A percentile compares a stretch with the other conserved stretches of the same genome.
phyloP scores from a whole-genome alignment of 2,888 invertebrate species.

The Camponotus fellah region DNA sequence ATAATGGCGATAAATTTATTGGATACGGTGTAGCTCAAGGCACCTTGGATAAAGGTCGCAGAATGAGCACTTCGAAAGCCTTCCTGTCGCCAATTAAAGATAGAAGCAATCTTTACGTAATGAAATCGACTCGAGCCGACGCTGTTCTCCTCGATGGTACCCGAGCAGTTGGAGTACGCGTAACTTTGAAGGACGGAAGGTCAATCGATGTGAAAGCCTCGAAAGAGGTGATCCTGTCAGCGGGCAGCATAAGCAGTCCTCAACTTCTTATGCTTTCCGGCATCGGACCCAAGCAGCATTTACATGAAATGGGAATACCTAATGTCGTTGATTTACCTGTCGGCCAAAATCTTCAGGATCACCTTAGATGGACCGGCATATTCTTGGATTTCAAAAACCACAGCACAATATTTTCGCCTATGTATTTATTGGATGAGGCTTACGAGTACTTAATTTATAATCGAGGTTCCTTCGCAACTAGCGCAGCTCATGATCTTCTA shows the following conservation, averaged over 20 bases:
- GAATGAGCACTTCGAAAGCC: constrained; percentile 86
- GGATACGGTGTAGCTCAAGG: constrained; percentile 87
- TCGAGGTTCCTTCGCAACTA: constrained; percentile 85
- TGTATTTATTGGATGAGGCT: constrained; percentile 69
- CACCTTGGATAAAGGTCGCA: constrained; percentile 84
- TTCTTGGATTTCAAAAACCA: constrained; percentile 68
- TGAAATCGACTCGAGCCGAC: constrained; percentile 88
- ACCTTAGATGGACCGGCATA: constrained; percentile 82
- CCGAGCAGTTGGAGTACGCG: constrained; percentile 86
- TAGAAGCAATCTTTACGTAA: constrained; percentile 88
- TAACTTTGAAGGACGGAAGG: constrained; percentile 82
- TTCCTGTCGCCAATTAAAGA: constrained; percentile 86
- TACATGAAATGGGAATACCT: constrained; percentile 86
- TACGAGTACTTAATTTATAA: constrained; percentile 86
- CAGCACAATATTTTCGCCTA: constrained; percentile 17
- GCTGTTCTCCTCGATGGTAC: constrained; percentile 87
- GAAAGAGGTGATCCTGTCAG: constrained; percentile 89
- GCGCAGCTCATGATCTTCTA: constrained; percentile 86
- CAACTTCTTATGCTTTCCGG: constrained; percentile 91
- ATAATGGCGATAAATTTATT: constrained; percentile 83
- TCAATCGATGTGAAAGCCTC: constrained; percentile 83
- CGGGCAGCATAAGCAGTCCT: constrained; percentile 90
- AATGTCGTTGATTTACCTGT: constrained; percentile 86
- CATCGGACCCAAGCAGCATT: constrained; percentile 87
- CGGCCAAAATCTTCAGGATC: constrained; percentile 88